phyloP scores from a whole-genome alignment of 2,797 vertebrate species.

The Smutsia gigantea region DNA sequence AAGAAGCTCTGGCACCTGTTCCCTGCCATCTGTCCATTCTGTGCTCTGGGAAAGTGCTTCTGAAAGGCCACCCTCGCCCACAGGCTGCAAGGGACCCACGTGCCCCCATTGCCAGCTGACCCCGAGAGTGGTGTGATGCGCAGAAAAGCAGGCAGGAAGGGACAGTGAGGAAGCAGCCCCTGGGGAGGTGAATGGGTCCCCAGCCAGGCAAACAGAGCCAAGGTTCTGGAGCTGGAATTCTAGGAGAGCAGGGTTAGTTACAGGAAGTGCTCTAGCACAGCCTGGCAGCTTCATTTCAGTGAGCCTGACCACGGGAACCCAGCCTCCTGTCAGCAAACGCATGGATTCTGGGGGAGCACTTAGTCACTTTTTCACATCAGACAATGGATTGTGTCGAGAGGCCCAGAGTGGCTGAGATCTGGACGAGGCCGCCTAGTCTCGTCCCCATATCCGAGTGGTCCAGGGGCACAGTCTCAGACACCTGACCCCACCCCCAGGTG shows the following conservation, averaged over 20 bases:
- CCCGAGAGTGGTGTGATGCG: not conserved
- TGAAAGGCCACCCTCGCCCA: not conserved
- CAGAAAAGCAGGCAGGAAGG: not conserved
- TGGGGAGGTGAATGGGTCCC: not conserved
- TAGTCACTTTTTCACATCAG: no score
- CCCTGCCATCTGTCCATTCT: not conserved
- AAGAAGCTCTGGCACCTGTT: not conserved
- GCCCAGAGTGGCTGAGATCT: not conserved
- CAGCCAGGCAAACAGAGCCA: not conserved
- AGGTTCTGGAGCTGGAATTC: not conserved
- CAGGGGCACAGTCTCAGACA: not conserved
- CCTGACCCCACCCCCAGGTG: not conserved
- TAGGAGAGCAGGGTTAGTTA: not conserved
- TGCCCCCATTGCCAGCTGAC: not conserved
- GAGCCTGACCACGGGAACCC: not conserved
- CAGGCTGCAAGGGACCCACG: not conserved
- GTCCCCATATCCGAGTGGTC: not conserved
- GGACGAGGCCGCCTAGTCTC: not conserved
- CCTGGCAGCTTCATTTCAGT: not conserved
- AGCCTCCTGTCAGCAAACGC: not conserved
- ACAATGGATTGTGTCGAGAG: not conserved
- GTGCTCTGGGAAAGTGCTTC: not conserved
- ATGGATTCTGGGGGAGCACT: no score
- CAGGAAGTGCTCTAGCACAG: not conserved
- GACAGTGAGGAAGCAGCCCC: not conserved